Base-by-base conservation (phyloP, 2,797 vertebrate species). In the Yasuhikotakia modesta region DNA sequence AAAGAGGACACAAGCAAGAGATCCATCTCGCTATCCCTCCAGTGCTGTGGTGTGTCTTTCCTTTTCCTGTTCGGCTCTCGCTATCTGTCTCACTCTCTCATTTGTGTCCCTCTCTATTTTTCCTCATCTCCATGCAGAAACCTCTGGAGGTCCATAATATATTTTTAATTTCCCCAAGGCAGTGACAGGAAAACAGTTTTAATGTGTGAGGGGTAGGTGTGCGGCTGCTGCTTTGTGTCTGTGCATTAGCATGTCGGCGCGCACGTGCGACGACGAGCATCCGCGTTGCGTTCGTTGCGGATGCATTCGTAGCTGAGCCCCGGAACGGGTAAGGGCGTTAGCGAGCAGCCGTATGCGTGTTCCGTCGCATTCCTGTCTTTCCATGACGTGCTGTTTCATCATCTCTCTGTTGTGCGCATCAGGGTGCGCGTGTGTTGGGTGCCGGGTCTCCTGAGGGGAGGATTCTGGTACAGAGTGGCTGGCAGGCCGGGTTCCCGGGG, bases 161-260 rank as follows among this genome's bases (percentile, higher is more conserved):
- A 91, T 91, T 92, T 93, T 93, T 94, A 93, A 94, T 94, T 94
- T 93, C 92, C 92, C 93, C 86, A 92, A 91, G 92, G 93, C 90
- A 87, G 83, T 81, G 87, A 88, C 91, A 92, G 91, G 92, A 93
- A 94, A 93, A 93, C 92, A 93, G 90, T 89, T 91, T 87, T 80
- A 85, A 85, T 85, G 84, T 87, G 83, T 81, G 82, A 86, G 84
- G 78, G 72, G 80, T 78, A 82, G 84, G 81, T 83, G 81, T 84
- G 80, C 79, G 68, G 68, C 70, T 78, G 57, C 52, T 30, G 73
- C 81, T 85, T 74, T 82, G 68, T 86, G 72, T 84, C 79, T 80
- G 66, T 84, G 83, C 82, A 78, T 86, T 79, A 81, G 70, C 66
- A 74, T 80, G 76, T 69, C 39, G 75, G 46, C 76, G 79, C 65